These are phyloP conservation scores for Asobara japonica DNA, from an alignment of 1,140 invertebrate species.

Conservation along the genomic window DNA sequence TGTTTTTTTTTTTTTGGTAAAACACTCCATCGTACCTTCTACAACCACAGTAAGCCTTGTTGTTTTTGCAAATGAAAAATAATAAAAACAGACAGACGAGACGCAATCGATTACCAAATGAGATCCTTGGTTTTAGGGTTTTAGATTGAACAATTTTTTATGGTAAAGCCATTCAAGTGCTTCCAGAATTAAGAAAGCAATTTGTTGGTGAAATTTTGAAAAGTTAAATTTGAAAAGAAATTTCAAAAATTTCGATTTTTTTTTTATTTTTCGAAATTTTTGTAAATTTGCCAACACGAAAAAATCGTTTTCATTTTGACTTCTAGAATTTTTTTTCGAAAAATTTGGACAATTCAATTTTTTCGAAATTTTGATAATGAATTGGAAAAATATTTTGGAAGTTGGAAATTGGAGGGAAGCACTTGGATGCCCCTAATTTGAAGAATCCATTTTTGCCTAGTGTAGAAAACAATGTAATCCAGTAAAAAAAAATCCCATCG, in stretches of 20 bases:
- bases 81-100: neutral
- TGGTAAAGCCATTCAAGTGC: too few relatives aligned
- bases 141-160: too few relatives aligned
- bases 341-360: neutral
- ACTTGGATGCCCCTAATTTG: too few relatives aligned
- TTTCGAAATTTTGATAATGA: neutral
- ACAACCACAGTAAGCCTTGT: conserved; percentile 40
- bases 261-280: neutral
- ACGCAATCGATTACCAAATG: conserved; percentile 14
- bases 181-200: too few relatives aligned
- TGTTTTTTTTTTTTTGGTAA: too few relatives aligned
- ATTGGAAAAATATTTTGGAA: too few relatives aligned
- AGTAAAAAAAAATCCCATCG: neutral
- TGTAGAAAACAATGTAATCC: neutral
- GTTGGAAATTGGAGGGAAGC: too few relatives aligned
- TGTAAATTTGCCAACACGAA: conserved; percentile 9
- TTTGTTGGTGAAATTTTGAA: too few relatives aligned
- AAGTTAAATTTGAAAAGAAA: too few relatives aligned
- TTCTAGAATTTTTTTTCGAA: neutral
- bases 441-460: neutral
- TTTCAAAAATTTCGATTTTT: neutral
- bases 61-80: conserved; percentile 23
- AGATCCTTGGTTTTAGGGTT: neutral
- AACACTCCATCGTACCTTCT: conserved; percentile 20
- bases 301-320: neutral